Conservation (phyloP, 2,113 vertebrate genomes). For the Rhegmatorhina hoffmannsi region DNA sequence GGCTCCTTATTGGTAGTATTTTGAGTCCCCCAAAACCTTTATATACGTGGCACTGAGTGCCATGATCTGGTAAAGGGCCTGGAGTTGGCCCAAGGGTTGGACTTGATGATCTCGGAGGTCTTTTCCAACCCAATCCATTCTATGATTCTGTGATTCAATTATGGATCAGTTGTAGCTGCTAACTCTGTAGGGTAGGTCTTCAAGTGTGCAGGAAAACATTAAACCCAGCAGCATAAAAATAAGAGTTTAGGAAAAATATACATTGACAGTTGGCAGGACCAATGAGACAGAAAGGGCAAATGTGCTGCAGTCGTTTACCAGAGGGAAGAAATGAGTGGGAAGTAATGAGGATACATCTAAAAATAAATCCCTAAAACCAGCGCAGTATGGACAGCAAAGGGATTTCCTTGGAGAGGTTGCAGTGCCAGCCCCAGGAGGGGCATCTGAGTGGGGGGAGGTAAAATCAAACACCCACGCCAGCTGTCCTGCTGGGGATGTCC, state of each 20-base stretch:
- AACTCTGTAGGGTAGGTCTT: not conserved
- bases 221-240: not conserved
- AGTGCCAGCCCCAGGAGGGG: not conserved
- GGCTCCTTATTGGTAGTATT: too few species aligned
- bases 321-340: not conserved
- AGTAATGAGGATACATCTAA: slow-evolving; percentile 21
- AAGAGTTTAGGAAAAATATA: not conserved
- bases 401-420: slow-evolving; percentile 10
- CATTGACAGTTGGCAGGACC: not conserved
- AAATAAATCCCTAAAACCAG: not conserved
- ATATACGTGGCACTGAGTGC: too few species aligned
- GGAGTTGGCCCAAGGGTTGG: too few species aligned
- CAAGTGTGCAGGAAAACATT: not conserved
- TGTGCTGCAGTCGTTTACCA: not conserved
- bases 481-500: not conserved
- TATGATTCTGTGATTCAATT: not conserved
- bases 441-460: not conserved
- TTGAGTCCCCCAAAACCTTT: too few species aligned
- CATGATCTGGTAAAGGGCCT: too few species aligned
- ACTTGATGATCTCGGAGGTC: too few species aligned
- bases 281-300: slow-evolving; percentile 11
- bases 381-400: not conserved
- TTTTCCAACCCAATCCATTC: too few species aligned
- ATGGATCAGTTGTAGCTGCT: not conserved
- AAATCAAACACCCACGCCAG: not conserved